Conservation (phyloP, 1,140 invertebrate species). For the Brachionus manjavacas region DNA sequence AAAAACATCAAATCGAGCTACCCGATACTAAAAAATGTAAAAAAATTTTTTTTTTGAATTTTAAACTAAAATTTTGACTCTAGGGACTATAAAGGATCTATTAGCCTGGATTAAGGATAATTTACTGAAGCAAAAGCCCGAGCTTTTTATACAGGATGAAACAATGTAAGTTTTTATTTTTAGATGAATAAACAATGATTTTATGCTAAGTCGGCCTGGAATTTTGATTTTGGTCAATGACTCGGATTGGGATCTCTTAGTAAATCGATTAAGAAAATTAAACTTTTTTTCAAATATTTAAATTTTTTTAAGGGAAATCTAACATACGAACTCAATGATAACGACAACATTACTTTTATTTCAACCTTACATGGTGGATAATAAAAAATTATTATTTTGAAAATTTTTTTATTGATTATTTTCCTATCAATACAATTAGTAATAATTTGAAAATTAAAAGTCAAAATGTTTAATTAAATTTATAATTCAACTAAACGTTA, state of each 20-base stretch:
- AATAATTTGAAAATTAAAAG: no score
- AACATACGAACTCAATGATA: constrained; percentile 63
- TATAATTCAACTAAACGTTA: no score
- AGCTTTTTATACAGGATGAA: constrained; percentile 79
- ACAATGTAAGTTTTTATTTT: constrained; percentile 65
- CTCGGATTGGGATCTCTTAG: constrained; percentile 81
- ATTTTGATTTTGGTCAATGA: constrained; percentile 88
- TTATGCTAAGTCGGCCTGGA: constrained; percentile 70
- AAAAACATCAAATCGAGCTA: constrained; percentile 67
- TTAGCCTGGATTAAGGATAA: constrained; percentile 78
- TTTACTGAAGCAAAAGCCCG: constrained; percentile 74
- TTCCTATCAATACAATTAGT: no score
- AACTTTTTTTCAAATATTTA: neutral
- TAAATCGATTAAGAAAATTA: constrained; percentile 55
- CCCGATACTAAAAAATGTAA: constrained; percentile 51
- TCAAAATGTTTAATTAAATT: no score
- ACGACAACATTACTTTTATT: constrained; percentile 66
- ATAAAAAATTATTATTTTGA: constrained; percentile 43
- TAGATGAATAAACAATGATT: constrained; percentile 43
- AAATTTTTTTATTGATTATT: no score
- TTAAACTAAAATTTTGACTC: neutral
- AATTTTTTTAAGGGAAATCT: constrained; percentile 61
- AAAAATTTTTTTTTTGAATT: neutral
- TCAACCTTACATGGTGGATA: constrained; percentile 70
- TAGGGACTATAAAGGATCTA: constrained; percentile 71